Percentiles rank a stretch among this genome's conserved stretches.
Conservation (phyloP, 2,113 vertebrate genomes). For the Tor tambroides region DNA sequence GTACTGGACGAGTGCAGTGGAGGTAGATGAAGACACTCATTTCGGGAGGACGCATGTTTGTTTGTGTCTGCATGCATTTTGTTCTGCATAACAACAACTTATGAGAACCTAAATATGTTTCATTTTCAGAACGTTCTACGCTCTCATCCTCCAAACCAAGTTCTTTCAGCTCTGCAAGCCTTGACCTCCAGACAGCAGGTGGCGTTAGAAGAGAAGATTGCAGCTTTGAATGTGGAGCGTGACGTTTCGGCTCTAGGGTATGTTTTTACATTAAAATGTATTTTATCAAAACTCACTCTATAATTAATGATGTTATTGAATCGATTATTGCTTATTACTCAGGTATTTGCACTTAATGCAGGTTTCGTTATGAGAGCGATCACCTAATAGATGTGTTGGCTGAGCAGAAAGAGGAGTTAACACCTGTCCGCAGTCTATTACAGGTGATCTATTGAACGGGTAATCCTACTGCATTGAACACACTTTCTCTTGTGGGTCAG, state of each 20-base stretch:
- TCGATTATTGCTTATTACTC: neutral
- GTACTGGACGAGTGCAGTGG: slow-evolving; percentile 80
- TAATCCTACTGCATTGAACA: neutral
- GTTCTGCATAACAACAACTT: too few relatives aligned
- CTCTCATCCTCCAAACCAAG: slow-evolving; percentile 77
- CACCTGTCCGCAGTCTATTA: slow-evolving; percentile 73
- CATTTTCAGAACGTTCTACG: slow-evolving; percentile 73
- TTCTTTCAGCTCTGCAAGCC: slow-evolving; percentile 79
- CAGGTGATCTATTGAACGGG: slow-evolving; percentile 64
- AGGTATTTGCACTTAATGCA: slow-evolving; percentile 48
- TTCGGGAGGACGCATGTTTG: slow-evolving; percentile 25
- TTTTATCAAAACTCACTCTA: neutral
- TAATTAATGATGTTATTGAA: neutral
- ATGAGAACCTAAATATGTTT: neutral
- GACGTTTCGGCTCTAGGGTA: slow-evolving; percentile 75
- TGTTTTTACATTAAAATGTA: neutral
- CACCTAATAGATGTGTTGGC: slow-evolving; percentile 71
- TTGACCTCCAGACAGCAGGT: slow-evolving; percentile 77
- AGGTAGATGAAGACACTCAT: slow-evolving; percentile 68
- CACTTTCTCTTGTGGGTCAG: neutral
- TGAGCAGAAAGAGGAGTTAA: slow-evolving; percentile 67
- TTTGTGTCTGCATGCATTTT: neutral
- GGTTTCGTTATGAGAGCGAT: slow-evolving; percentile 71
- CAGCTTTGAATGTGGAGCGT: slow-evolving; percentile 67
- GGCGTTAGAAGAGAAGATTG: slow-evolving; percentile 72